Conservation (phyloP, 1,140 invertebrate species). For the Drosophila sturtevanti region DNA sequence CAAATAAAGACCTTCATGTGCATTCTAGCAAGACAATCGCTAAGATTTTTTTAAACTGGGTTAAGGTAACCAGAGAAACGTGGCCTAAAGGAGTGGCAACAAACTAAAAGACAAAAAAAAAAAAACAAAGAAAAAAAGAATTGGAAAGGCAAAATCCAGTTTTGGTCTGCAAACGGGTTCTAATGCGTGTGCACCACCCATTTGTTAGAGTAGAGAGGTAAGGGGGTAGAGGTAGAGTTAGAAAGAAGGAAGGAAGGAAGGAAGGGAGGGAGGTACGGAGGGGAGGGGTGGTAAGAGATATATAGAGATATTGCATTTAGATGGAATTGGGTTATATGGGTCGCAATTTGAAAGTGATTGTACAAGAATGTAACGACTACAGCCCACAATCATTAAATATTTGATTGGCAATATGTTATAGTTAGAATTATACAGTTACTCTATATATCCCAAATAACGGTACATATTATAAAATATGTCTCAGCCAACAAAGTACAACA, state of each 20-base stretch:
- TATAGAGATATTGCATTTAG: constrained; percentile 16
- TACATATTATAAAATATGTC: too few relatives aligned
- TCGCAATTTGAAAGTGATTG: constrained; percentile 75
- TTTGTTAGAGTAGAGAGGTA: background rate
- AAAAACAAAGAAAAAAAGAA: constrained; percentile 33
- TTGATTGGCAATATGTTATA: background rate
- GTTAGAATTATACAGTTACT: background rate
- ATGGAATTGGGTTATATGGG: constrained; percentile 58
- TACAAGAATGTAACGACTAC: constrained; percentile 36
- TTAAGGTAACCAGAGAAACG: constrained; percentile 63
- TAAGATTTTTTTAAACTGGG: constrained; percentile 46
- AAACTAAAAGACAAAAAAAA: constrained; percentile 19
- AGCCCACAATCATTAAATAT: background rate
- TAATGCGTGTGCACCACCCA: constrained; percentile 48
- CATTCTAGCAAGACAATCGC: constrained; percentile 28
- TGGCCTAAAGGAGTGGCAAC: constrained; percentile 50
- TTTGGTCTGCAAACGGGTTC: constrained; percentile 60
- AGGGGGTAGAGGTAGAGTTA: too few relatives aligned
- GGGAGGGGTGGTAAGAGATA: too few relatives aligned
- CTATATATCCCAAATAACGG: too few relatives aligned
- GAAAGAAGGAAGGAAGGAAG: background rate
- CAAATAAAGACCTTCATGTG: constrained; percentile 33
- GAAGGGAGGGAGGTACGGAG: background rate
- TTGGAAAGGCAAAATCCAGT: constrained; percentile 70
- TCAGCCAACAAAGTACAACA: too few relatives aligned